Evolutionary conservation across 2,888 invertebrate genomes (phyloP), one percentile per base, ranked within the genome.

Genomic region (Chloroclysta siterata): DNA sequence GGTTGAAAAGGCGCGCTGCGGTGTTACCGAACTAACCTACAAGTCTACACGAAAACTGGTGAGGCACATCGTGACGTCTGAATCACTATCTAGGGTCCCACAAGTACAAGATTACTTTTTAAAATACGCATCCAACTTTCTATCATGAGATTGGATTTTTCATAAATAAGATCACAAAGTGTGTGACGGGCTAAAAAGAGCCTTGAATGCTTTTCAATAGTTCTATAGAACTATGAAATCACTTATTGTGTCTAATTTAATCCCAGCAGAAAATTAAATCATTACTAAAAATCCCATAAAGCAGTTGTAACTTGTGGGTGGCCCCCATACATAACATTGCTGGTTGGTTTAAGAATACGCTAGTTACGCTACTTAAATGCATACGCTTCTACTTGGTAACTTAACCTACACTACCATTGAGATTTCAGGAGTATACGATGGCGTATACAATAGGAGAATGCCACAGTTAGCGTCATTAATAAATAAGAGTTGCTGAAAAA

Each of bases 31-130:
- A 74, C 77, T 81, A 79, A 73, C 72, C 69, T 75, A 72, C 72
- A 69, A 76, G 62, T 66, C 62, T 72, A 67, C 68, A 84, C 78
- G 79, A 83, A 44, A 82, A 83, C 76, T 71, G 81, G 77, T 82
- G 82, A 89, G 90, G 90, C 90, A 90, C 90, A 83, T 85, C 80
- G 84, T 87, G 90, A 87, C 87, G 78, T 85, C 74, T 76, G 72
- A 65, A 58, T 64, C 65, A 64, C 66, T 39, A 14, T 46, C 54
- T 53, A 28, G 44, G 44, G 15, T 51, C 44, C 29, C 29, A 54
- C 54, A 29, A 54, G 29, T 46, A 39, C 11, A 17, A 17, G 46
- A 17, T 4, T 17, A 46, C 10, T 15, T 44, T 11, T 11, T 2
- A 46, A 17, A 39, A 11, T 1, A 39, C 7, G 0, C 7, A 4